These are phyloP conservation scores for Pipistrellus kuhlii DNA, from an alignment of 2,797 vertebrate species.

Conservation along the genomic window DNA sequence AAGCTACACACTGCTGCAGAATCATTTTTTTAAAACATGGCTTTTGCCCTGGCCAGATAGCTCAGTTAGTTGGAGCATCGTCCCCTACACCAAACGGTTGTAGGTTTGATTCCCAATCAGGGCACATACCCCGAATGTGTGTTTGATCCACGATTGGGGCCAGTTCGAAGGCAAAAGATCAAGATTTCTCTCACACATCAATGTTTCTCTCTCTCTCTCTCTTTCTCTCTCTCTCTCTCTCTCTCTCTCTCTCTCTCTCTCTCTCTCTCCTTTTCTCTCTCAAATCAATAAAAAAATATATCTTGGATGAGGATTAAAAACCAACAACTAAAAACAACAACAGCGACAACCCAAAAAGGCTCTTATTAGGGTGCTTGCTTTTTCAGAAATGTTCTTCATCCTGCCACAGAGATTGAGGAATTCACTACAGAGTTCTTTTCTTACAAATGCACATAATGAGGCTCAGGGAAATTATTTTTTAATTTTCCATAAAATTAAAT, in stretches of 20 bases:
- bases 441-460: background rate
- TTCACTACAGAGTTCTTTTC: background rate
- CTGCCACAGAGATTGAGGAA: background rate
- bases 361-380: background rate
- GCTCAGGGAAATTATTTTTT: background rate
- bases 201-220: no score
- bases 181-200: background rate
- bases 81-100: background rate
- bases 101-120: background rate
- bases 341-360: background rate
- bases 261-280: background rate
- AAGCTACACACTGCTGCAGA: background rate
- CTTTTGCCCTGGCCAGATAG: background rate
- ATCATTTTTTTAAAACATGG: constrained; percentile 3
- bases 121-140: background rate
- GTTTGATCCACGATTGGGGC: background rate
- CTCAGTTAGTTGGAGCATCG: background rate
- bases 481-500: background rate
- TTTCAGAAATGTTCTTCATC: background rate
- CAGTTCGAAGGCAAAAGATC: background rate
- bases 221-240: background rate
- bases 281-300: background rate
- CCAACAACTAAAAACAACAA: background rate
- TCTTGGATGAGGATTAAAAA: background rate
- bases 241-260: background rate